Conservation (phyloP, 1,140 invertebrate genomes). For the Sinella curviseta region DNA sequence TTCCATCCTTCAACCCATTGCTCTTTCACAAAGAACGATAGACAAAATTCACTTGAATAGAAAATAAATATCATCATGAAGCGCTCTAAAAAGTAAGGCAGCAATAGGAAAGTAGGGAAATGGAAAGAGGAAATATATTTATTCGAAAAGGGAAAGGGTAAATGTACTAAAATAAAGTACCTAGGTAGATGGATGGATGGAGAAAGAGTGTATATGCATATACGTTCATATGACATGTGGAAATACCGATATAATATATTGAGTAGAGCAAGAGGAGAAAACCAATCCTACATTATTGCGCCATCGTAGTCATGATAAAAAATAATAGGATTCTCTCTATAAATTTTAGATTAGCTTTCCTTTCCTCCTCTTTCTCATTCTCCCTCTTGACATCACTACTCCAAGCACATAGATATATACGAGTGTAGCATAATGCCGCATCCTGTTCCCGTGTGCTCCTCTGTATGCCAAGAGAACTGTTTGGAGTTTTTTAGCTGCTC, state of each 20-base stretch:
- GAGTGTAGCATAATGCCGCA: neutral
- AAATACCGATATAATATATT: neutral
- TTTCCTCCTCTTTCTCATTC: conserved; percentile 6
- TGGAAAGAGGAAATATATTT: no score
- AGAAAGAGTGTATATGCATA: neutral
- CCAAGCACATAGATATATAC: neutral
- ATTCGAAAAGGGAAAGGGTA: neutral
- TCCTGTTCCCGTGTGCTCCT: neutral
- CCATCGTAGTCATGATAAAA: neutral
- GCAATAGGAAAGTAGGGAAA: no score
- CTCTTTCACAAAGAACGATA: neutral
- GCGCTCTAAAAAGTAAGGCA: neutral
- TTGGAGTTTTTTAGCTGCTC: neutral
- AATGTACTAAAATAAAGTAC: no score
- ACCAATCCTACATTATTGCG: neutral
- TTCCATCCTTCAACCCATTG: neutral
- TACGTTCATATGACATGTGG: neutral
- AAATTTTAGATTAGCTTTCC: conserved; percentile 27
- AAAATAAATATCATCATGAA: neutral
- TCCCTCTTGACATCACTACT: neutral
- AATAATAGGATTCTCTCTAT: conserved; percentile 26
- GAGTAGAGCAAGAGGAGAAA: neutral
- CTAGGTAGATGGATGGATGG: neutral
- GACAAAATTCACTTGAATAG: no score
- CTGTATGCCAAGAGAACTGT: neutral